Conservation (phyloP, 2,888 invertebrate species). For the Drosophila mettleri region DNA sequence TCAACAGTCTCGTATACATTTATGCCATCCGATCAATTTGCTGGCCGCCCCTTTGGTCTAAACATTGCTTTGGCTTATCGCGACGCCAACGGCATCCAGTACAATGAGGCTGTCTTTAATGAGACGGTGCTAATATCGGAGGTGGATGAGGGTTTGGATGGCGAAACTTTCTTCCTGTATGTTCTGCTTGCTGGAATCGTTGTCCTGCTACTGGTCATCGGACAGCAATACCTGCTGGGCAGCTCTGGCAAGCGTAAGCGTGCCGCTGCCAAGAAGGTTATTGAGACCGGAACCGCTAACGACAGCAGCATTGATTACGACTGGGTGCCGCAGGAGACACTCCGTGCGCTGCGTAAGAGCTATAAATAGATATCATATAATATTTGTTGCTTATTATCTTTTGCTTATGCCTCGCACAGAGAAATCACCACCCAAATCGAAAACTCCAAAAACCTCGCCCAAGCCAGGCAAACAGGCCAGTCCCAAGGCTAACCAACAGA, state of each 20-base stretch:
- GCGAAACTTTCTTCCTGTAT: constrained; percentile 99
- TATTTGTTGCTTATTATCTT: neutral
- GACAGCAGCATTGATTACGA: constrained; percentile 98
- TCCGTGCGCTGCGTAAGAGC: constrained; percentile 92
- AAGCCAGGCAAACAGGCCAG: constrained; percentile 86
- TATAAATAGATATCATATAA: no score
- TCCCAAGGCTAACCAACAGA: constrained; percentile 88
- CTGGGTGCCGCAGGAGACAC: constrained; percentile 97
- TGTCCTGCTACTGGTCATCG: constrained; percentile 93
- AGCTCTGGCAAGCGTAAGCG: constrained; percentile 91
- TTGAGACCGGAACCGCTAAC: constrained; percentile 96
- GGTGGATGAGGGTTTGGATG: constrained; percentile 98
- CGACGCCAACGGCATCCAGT: constrained; percentile 88
- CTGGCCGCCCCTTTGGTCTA: constrained; percentile 97
- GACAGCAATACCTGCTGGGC: constrained; percentile 94
- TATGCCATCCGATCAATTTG: constrained; percentile 97
- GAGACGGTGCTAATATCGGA: constrained; percentile 98
- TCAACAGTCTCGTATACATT: constrained; percentile 98
- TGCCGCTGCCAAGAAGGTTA: constrained; percentile 87
- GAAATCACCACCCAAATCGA: constrained; percentile 88
- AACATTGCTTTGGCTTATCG: constrained; percentile 96
- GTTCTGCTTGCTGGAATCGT: constrained; percentile 96
- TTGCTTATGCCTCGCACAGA: constrained; percentile 85
- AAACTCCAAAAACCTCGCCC: constrained; percentile 87
- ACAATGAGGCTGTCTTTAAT: constrained; percentile 96